Conservation (phyloP, 2,113 vertebrate genomes). For the Menura novaehollandiae region DNA sequence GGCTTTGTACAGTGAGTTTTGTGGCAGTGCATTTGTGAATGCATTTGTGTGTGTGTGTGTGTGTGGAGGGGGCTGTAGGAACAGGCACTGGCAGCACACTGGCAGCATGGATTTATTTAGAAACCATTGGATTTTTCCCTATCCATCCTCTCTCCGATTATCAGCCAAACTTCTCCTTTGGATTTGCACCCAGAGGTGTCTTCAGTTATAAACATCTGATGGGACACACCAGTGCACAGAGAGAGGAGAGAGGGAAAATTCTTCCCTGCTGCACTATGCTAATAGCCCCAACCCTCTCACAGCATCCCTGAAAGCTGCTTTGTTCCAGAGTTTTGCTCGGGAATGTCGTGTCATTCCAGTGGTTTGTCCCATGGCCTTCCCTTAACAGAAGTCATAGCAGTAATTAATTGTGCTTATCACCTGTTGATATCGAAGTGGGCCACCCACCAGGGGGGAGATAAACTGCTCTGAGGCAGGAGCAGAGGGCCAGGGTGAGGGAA, state of each 20-base stretch:
- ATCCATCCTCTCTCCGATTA: rapidly evolving
- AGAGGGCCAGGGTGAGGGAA: neutral
- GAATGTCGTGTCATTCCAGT: neutral
- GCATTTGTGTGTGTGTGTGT: neutral
- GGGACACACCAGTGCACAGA: neutral
- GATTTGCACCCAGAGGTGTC: neutral
- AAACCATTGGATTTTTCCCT: neutral
- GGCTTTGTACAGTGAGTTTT: slow-evolving; percentile 16
- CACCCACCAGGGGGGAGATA: rapidly evolving
- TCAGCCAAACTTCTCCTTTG: neutral
- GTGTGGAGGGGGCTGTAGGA: neutral
- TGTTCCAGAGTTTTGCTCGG: neutral
- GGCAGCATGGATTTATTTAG: neutral
- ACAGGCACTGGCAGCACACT: neutral
- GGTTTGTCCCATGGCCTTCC: neutral
- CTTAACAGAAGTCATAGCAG: neutral
- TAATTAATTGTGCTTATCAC: neutral
- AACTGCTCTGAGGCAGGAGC: no score
- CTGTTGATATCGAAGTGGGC: neutral
- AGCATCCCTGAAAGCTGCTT: neutral
- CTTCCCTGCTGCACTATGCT: neutral
- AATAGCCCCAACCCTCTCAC: neutral
- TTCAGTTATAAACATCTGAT: neutral
- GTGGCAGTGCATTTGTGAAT: slow-evolving; percentile 14
- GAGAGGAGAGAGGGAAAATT: neutral